These are phyloP conservation scores for Galaxias olidus DNA, from an alignment of 2,797 vertebrate genomes.

Conservation along the genomic window DNA sequence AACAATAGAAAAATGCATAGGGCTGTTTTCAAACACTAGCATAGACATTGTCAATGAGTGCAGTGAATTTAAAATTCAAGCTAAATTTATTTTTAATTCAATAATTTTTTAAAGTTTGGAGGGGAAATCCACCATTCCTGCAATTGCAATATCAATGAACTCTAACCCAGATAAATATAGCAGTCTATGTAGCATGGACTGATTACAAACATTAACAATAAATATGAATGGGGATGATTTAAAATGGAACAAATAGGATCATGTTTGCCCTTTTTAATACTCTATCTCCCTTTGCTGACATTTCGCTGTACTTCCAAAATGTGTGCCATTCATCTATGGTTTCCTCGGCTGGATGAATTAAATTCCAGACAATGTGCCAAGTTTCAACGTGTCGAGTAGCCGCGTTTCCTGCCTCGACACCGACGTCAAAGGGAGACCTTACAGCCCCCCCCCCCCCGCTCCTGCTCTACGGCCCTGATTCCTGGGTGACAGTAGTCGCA, in stretches of 20 bases:
- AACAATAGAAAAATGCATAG: conserved; percentile 63
- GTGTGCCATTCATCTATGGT: neutral
- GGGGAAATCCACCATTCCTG: conserved; percentile 39
- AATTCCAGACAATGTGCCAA: neutral
- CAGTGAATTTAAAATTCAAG: conserved; percentile 15
- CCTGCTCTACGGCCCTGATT: neutral
- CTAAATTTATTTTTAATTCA: conserved; percentile 16
- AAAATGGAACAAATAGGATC: conserved; percentile 8
- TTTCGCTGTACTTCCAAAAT: neutral
- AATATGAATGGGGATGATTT: conserved; percentile 22
- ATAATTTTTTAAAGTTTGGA: conserved; percentile 40
- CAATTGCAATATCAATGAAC: conserved; percentile 23
- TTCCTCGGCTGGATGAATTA: neutral
- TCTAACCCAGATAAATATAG: conserved; percentile 34
- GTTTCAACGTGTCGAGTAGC: no score
- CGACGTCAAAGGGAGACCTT: conserved; percentile 33
- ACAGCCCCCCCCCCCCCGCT: conserved; percentile 48
- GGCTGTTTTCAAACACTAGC: conserved; percentile 43
- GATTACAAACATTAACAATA: conserved; percentile 22
- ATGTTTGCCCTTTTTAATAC: neutral
- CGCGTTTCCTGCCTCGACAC: no score
- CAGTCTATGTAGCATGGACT: conserved; percentile 25
- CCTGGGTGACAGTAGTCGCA: conserved; percentile 1
- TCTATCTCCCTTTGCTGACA: neutral
- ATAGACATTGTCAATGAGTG: conserved; percentile 37